A percentile compares a stretch with the other conserved stretches of the same genome.
Conservation (phyloP, 2,888 invertebrate genomes). For the Mystacides longicornis region DNA sequence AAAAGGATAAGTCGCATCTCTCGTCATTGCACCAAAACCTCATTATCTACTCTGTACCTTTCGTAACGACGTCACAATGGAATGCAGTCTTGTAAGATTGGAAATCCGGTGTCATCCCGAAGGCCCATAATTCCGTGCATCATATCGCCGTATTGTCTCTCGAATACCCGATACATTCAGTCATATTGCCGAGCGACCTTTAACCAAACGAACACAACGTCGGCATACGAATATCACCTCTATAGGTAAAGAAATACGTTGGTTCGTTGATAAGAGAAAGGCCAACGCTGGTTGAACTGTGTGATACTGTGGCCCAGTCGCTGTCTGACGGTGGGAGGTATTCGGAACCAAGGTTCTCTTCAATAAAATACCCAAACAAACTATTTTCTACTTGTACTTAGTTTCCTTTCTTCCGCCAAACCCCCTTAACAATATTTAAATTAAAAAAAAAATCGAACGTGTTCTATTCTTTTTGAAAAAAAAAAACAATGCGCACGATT, state of each 20-base stretch:
- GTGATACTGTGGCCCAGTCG: slow-evolving; percentile 13
- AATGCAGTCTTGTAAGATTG: slow-evolving; percentile 25
- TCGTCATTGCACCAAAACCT: slow-evolving; percentile 6
- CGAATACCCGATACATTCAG: slow-evolving; percentile 6
- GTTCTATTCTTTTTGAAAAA: too few relatives aligned
- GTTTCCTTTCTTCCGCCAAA: too few relatives aligned
- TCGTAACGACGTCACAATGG: slow-evolving; percentile 24
- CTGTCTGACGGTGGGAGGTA: neutral
- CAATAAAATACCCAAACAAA: too few relatives aligned
- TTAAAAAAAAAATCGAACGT: too few relatives aligned
- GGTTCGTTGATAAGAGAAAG: slow-evolving; percentile 26
- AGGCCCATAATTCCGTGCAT: slow-evolving; percentile 14
- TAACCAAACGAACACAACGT: slow-evolving; percentile 14
- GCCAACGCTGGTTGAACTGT: slow-evolving; percentile 11
- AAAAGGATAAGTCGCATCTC: slow-evolving; percentile 21
- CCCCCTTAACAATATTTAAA: too few relatives aligned
- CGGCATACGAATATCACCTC: slow-evolving; percentile 17
- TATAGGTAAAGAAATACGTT: slow-evolving; percentile 7
- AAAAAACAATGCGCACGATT: too few relatives aligned
- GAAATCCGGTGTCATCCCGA: slow-evolving; percentile 23
- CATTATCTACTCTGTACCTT: slow-evolving; percentile 3
- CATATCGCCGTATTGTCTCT: neutral
- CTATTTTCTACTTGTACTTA: too few relatives aligned
- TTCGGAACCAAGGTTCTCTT: neutral
- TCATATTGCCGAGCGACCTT: slow-evolving; percentile 18